Evolutionary conservation across 2,888 invertebrate genomes (phyloP), one percentile per base, ranked within the genome.

Genomic region (Cosmopolites sordidus): DNA sequence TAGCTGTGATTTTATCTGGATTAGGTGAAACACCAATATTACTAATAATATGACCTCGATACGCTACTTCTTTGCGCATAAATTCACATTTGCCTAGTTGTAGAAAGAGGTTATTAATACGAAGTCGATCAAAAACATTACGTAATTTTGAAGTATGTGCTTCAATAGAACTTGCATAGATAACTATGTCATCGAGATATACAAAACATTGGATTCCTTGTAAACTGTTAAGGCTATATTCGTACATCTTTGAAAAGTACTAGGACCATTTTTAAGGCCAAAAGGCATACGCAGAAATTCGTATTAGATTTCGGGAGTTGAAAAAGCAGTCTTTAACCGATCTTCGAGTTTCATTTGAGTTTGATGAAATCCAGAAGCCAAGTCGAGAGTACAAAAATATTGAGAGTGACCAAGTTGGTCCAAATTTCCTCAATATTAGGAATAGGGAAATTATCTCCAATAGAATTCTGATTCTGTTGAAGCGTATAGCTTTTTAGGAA

Each of bases 211-310:
- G n/a, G n/a, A n/a, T n/a, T n/a, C n/a, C n/a, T n/a, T n/a, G n/a
- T n/a, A n/a, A n/a, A n/a, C n/a, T 29, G 29, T 11, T 29, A 29
- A 11, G 11, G 11, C 29, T 8, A 11, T 29, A 29, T 29, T 63
- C 66, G 69, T 69, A 38, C 66, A 30, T 4, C 66, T 37, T 58
- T 66, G 64, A 29, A 70, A 70, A 0, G 50, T 54, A 8, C 37
- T 11, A 0, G 74, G 73, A 1, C 73, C 72, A 50, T 72, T 72
- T 62, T 68, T 69, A 4, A 75, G 62, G 1, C 69, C 72, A 58
- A 73, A 69, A 0, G 69, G 69, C 65, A 72, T 66, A 15, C 69
- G 44, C 9, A 51, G 60, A 44, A 64, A 72, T 54, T 72, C 64
- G 46, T 63, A 71, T 48, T 71, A 70, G 15, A 68, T 71, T 11